Percentiles rank a stretch among this genome's conserved stretches.
Evolutionary conservation across 2,888 invertebrate genomes (phyloP).

Genomic region (Drosophila nigricruria): DNA sequence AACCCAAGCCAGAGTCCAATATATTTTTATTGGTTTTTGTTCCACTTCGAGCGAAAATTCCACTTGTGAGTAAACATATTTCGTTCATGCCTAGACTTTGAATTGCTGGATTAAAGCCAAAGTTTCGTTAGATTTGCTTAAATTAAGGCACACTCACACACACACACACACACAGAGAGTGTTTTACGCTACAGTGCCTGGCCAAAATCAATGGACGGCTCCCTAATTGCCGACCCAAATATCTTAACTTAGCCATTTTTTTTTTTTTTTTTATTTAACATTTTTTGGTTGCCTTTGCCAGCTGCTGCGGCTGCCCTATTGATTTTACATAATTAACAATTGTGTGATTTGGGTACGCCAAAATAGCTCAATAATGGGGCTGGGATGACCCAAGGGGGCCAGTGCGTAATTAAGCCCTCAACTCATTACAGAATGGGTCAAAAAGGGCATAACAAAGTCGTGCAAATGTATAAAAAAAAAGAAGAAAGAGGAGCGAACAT

Average conservation of each 20-base stretch:
- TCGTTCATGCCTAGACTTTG: conserved; percentile 24
- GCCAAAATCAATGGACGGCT: conserved; percentile 56
- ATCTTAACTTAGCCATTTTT: conserved; percentile 22
- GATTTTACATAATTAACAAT: conserved; percentile 71
- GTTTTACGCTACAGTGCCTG: conserved; percentile 54
- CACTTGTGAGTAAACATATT: conserved; percentile 22
- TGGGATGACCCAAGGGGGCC: background rate
- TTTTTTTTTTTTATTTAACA: background rate
- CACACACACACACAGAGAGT: background rate
- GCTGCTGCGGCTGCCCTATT: conserved; percentile 41
- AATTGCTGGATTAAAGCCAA: conserved; percentile 50
- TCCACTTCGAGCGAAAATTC: conserved; percentile 22
- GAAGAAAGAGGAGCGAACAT: background rate
- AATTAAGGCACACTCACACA: conserved; percentile 11
- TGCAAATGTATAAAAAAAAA: background rate
- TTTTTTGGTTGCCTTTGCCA: conserved; percentile 11
- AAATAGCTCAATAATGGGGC: conserved; percentile 44
- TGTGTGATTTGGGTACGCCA: conserved; percentile 37
- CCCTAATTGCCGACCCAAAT: conserved; percentile 14
- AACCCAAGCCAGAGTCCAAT: conserved; percentile 9
- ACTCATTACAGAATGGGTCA: conserved; percentile 7
- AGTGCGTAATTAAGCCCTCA: conserved; percentile 7
- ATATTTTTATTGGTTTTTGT: conserved; percentile 21
- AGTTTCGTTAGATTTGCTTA: conserved; percentile 44
- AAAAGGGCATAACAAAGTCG: background rate